phyloP scores from a whole-genome alignment of 2,113 vertebrate species.

The Odobenus rosmarus region DNA sequence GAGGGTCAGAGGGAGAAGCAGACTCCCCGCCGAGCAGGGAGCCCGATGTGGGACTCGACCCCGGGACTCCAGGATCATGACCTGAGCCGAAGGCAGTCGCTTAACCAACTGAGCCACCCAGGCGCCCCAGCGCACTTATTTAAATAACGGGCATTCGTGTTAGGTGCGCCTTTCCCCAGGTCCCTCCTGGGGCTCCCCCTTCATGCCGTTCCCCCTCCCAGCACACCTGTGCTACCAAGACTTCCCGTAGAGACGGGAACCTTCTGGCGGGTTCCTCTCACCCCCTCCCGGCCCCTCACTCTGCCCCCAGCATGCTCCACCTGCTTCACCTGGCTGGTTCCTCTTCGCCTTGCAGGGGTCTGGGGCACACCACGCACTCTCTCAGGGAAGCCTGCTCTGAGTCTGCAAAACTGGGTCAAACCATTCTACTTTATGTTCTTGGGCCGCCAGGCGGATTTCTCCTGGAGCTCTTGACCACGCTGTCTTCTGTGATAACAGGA shows the following conservation, averaged over 20 bases:
- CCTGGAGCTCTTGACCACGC: not conserved
- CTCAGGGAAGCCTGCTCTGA: not conserved
- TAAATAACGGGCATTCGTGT: fast-evolving
- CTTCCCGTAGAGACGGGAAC: not conserved
- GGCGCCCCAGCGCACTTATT: not conserved
- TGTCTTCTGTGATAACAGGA: not conserved
- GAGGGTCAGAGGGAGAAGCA: no score
- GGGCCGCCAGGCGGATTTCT: not conserved
- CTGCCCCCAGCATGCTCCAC: not conserved
- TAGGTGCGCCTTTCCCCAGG: fast-evolving
- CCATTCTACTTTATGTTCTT: no score
- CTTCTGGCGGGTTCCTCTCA: not conserved
- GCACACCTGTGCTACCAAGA: not conserved
- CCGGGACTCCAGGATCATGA: no score
- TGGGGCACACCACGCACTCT: fast-evolving
- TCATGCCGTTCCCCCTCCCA: not conserved
- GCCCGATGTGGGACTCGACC: no score
- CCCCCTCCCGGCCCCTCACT: not conserved
- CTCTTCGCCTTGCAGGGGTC: not conserved
- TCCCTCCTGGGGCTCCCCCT: not conserved
- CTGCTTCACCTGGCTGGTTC: no score
- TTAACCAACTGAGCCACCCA: no score
- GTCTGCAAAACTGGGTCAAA: no score
- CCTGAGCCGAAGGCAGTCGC: no score
- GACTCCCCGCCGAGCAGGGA: no score